Base-by-base conservation (phyloP, 2,797 vertebrate species). In the Crenichthys baileyi region DNA sequence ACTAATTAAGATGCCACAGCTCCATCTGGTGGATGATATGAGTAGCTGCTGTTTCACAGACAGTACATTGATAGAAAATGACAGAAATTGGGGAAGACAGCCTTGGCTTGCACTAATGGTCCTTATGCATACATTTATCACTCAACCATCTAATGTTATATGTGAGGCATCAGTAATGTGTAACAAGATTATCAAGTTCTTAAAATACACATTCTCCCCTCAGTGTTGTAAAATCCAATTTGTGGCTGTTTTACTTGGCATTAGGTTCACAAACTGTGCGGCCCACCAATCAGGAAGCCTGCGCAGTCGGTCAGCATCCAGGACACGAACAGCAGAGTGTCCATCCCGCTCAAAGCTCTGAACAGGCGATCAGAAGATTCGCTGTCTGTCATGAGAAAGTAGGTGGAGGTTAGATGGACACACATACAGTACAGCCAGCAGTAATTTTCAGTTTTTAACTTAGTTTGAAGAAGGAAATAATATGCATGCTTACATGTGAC, bases 241-340 rank as follows among this genome's bases (percentile, higher is more conserved):
- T 85, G 51, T 77, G 58, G 85, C 60, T 82, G 77, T 92, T 81
- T 88, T 75, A 55, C 75, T 58, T 72, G 75, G 46, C 79, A 70
- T 83, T 91, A 98, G 97, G 96, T 97, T 39, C 94, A 93, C 78
- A 96, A 93, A 82, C 84, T 96, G 72, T 97, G 97, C 88, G 96
- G 96, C 51, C 88, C 77, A 73, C 94, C 95, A 18, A 83, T 89
- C 82, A 96, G 95, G 88, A 93, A 88, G 80, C 74, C 88, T 13
- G 88, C 79, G 0, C 91, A 94, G 84, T 93, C 94, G 24, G 82
- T 91, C 88, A 78, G 90, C 78, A 92, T 92, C 81, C 94, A 93
- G 86, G 92, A 94, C 80, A 80, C 79, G 56, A 87, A 82, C 83
- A 93, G 85, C 78, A 96, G 89, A 91, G 94, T 95, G 83, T 94